Conservation (phyloP, 2,113 vertebrate species). For the Poeciliopsis turrubarensis region DNA sequence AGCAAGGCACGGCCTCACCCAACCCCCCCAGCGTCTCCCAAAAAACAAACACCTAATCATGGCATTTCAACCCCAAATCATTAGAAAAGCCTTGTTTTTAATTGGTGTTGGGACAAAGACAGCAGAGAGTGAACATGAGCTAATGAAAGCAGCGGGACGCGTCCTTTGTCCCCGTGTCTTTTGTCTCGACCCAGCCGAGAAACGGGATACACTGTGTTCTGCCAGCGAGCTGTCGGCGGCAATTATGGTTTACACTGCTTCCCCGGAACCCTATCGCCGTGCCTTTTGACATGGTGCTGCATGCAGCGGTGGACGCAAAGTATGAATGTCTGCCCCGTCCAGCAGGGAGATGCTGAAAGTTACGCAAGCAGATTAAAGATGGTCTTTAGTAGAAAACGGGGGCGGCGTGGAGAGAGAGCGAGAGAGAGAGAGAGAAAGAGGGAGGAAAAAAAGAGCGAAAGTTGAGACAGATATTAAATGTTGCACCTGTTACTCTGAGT, state of each 20-base stretch:
- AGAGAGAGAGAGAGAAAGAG: too few relatives aligned
- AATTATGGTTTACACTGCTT: slow-evolving; percentile 70
- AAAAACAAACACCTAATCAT: slow-evolving; percentile 28
- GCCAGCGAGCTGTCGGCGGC: slow-evolving; percentile 70
- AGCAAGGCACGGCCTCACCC: slow-evolving; percentile 9
- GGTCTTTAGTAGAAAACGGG: background rate
- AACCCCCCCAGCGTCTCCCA: slow-evolving; percentile 7
- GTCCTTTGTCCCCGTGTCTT: slow-evolving; percentile 62
- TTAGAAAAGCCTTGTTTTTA: slow-evolving; percentile 60
- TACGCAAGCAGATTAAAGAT: background rate
- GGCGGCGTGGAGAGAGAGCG: too few relatives aligned
- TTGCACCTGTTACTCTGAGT: slow-evolving; percentile 25
- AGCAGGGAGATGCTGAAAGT: slow-evolving; percentile 15
- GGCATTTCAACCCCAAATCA: slow-evolving; percentile 22
- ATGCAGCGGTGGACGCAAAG: slow-evolving; percentile 11
- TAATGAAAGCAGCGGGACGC: slow-evolving; percentile 62
- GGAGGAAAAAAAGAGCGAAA: background rate
- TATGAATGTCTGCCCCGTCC: slow-evolving; percentile 33
- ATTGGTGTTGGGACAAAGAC: slow-evolving; percentile 59
- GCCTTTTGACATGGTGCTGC: slow-evolving; percentile 66
- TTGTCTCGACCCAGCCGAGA: slow-evolving; percentile 60
- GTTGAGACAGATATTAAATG: background rate
- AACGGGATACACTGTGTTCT: slow-evolving; percentile 74
- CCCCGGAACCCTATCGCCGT: slow-evolving; percentile 32
- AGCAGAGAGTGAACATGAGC: slow-evolving; percentile 42